Percentiles rank a stretch among this genome's conserved stretches.
phyloP scores from a whole-genome alignment of 1,140 invertebrate genomes.

The Arion vulgaris region DNA sequence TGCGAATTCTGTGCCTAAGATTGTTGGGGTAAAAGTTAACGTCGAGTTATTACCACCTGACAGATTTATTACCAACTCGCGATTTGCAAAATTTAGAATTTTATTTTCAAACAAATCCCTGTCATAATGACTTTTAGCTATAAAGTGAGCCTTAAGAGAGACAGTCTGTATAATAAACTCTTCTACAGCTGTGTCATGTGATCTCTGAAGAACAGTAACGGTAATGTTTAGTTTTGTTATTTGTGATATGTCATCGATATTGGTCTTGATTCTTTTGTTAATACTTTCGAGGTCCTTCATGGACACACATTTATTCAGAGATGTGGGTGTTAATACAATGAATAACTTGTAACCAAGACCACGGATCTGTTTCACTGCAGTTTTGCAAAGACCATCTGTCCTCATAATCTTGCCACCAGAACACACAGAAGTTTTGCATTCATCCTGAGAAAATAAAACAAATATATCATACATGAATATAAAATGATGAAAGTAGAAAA shows the following conservation, averaged over 20 bases:
- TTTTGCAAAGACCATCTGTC: not conserved
- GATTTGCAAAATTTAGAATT: not conserved
- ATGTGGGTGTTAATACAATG: not conserved
- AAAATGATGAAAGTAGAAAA: too few species aligned
- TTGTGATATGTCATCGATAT: not conserved
- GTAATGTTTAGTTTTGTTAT: too few species aligned
- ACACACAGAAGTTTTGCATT: not conserved
- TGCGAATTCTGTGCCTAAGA: not conserved
- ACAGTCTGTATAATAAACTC: not conserved
- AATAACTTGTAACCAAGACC: conserved; percentile 14
- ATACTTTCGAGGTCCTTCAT: not conserved
- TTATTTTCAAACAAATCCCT: conserved; percentile 16
- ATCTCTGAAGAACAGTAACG: not conserved
- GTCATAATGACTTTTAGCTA: not conserved
- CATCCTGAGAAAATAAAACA: not conserved
- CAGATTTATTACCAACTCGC: not conserved
- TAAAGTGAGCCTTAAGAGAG: not conserved
- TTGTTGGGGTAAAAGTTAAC: not conserved
- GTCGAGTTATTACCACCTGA: not conserved
- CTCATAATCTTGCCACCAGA: not conserved
- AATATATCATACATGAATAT: too few species aligned
- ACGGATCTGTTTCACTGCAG: not conserved
- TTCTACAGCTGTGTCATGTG: not conserved
- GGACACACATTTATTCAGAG: not conserved
- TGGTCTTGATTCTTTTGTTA: not conserved